A percentile compares a stretch with the other conserved stretches of the same genome.
Evolutionary conservation across 2,888 invertebrate species (phyloP).

Genomic region (Ornithoptera alexandrae): DNA sequence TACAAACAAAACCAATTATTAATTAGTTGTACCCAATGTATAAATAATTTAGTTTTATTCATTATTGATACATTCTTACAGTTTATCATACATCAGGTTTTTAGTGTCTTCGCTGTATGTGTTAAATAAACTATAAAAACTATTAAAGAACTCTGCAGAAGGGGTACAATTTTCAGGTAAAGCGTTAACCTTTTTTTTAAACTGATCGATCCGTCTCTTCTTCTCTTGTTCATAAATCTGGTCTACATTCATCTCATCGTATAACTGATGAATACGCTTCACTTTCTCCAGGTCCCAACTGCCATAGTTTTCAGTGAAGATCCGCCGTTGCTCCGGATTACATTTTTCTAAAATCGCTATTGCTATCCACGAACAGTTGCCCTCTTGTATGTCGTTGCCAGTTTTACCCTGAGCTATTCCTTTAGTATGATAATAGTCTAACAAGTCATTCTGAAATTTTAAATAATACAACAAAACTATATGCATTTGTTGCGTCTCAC

Average conservation of each 20-base stretch:
- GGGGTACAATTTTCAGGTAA: constrained; percentile 8
- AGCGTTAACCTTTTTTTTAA: constrained; percentile 6
- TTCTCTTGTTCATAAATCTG: constrained; percentile 13
- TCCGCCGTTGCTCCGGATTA: constrained; percentile 15
- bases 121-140: constrained; percentile 6
- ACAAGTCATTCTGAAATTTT: constrained; percentile 85
- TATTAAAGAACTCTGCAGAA: constrained; percentile 8
- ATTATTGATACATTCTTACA: not conserved
- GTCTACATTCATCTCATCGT: constrained; percentile 3
- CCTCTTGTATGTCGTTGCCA: constrained; percentile 89
- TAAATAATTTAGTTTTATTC: no score
- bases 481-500: no score
- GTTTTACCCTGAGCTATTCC: constrained; percentile 89
- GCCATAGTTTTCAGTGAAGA: constrained; percentile 14
- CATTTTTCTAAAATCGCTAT: constrained; percentile 6
- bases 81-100: constrained; percentile 10
- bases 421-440: constrained; percentile 90
- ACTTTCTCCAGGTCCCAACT: constrained; percentile 12
- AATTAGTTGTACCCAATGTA: no score
- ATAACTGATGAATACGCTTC: constrained; percentile 8
- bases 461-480: constrained; percentile 3
- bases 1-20: no score
- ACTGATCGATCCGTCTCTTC: constrained; percentile 1
- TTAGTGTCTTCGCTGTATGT: constrained; percentile 4
- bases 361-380: constrained; percentile 14